Evolutionary conservation across 2,797 vertebrate species (phyloP).

Genomic region (Clangula hyemalis): DNA sequence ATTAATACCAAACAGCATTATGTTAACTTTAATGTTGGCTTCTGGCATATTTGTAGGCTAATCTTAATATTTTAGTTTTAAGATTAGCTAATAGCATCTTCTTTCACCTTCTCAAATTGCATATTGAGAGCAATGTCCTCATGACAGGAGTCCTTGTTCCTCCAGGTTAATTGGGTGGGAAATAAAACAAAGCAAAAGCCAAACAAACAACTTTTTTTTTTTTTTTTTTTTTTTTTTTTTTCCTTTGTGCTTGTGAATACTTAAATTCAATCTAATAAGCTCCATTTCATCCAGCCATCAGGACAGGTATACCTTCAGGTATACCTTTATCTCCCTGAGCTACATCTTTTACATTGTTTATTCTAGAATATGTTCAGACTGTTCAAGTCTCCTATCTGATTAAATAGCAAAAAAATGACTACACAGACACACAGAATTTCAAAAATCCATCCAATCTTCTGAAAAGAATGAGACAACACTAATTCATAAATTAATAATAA

Average conservation of each 20-base stretch:
- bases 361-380: not conserved
- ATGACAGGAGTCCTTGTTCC: not conserved
- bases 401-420: not conserved
- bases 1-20: not conserved
- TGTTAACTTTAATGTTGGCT: not conserved
- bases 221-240: too few species aligned
- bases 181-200: not conserved
- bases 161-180: not conserved
- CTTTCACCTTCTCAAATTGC: not conserved
- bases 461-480: not conserved
- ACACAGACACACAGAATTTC: not conserved
- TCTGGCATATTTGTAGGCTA: not conserved
- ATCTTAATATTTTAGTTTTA: not conserved
- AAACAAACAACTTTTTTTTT: not conserved
- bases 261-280: not conserved
- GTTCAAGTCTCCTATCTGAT: rapidly evolving
- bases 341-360: not conserved
- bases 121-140: not conserved
- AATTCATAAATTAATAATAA: not conserved
- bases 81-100: not conserved
- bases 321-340: not conserved
- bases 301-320: not conserved
- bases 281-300: not conserved
- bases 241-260: not conserved
- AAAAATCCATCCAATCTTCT: not conserved